A percentile compares a stretch with the other conserved stretches of the same genome.
phyloP scores from a whole-genome alignment of 2,797 vertebrate genomes.

The Enteromius fasciolatus region DNA sequence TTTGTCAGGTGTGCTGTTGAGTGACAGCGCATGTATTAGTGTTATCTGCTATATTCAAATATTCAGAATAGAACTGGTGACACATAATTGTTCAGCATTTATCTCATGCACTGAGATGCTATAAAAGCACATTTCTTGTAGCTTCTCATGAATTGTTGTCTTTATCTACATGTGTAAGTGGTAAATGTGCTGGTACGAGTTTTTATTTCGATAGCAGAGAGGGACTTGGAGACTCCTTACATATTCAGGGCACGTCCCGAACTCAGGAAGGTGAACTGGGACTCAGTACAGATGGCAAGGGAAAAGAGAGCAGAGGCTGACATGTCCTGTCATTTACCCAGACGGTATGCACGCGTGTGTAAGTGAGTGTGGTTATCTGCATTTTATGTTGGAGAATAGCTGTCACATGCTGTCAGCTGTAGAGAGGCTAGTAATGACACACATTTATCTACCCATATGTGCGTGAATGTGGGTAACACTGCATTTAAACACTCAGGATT shows the following conservation, averaged over 20 bases:
- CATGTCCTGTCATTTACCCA: slow-evolving; percentile 55
- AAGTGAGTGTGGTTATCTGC: slow-evolving; percentile 36
- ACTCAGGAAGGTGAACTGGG: slow-evolving; percentile 51
- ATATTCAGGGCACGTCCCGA: slow-evolving; percentile 21
- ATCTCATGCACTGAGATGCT: slow-evolving; percentile 1
- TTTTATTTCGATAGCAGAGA: slow-evolving; percentile 2
- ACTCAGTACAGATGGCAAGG: slow-evolving; percentile 48
- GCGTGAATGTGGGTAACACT: slow-evolving; percentile 8
- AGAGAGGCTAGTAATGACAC: slow-evolving; percentile 27
- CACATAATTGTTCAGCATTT: slow-evolving; percentile 27
- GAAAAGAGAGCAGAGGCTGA: slow-evolving; percentile 46
- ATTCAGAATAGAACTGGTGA: slow-evolving; percentile 1
- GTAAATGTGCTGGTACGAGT: background rate
- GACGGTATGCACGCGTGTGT: slow-evolving; percentile 22
- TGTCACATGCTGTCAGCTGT: slow-evolving; percentile 36
- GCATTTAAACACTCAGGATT: slow-evolving; percentile 38
- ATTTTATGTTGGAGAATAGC: slow-evolving; percentile 28
- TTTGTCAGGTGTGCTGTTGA: slow-evolving; percentile 31
- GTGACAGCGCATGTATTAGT: slow-evolving; percentile 3
- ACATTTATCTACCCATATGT: slow-evolving; percentile 33
- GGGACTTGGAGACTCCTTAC: slow-evolving; percentile 4
- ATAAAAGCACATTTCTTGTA: background rate
- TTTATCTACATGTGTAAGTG: slow-evolving; percentile 30
- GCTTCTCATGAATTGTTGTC: background rate
- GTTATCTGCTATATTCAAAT: slow-evolving; percentile 21